Base-by-base conservation (phyloP, 2,888 invertebrate genomes). In the Synergus itoensis region DNA sequence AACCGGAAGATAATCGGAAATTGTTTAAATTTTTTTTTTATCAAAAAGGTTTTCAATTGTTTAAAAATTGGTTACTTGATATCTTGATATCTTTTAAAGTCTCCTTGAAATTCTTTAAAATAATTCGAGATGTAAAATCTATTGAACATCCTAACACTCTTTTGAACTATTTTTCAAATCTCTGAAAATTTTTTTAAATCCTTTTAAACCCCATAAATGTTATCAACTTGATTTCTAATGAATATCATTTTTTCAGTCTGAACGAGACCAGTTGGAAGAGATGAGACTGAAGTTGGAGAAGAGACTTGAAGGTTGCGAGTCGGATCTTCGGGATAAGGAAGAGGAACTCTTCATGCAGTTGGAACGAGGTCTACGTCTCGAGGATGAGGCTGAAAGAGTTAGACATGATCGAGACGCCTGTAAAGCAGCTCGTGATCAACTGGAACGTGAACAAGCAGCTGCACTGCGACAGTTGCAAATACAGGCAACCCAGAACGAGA, bases 281-380 rank as follows among this genome's bases (percentile, higher is more conserved):
- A 93, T 93, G 75, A 92, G 93, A 67, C 92, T 93, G 36, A 92
- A 92, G 81, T 88, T 94, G 87, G 93, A 94, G 79, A 92, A 92
- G 87, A 91, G 93, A 79, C 88, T 95, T 83, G 94, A 94, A 88
- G 93, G 93, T 69, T 93, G 93, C 88, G 94, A 94, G 84, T 90
- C 93, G 69, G 93, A 94, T 82, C 89, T 94, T 53, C 93, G 93
- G 80, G 94, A 94, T 86, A 94, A 94, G 88, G 94, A 95, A 86
- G 94, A 94, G 86, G 94, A 95, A 85, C 93, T 94, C 43, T 95
- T 95, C 88, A 89, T 94, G 40, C 94, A 94, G 86, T 90, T 94
- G 85, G 94, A 94, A 88, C 92, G 94, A 81, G 94, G 94, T 78
- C 93, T 94, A 18, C 93, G 94, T 81, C 91, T 94, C 81, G 94